Evolutionary conservation across 2,113 vertebrate genomes (phyloP).

Genomic region (Pterocles gutturalis): DNA sequence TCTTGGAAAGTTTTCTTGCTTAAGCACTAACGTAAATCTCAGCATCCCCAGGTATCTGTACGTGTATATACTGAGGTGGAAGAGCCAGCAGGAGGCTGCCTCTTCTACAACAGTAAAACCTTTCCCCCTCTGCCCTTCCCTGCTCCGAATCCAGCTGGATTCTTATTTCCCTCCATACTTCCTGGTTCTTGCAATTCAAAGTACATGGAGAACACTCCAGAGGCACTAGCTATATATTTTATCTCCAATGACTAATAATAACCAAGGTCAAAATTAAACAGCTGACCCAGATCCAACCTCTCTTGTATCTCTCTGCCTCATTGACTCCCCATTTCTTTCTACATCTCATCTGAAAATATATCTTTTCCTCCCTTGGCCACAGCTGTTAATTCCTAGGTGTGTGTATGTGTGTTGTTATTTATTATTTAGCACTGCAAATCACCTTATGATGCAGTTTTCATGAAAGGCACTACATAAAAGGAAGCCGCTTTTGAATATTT

Average conservation of each 20-base stretch:
- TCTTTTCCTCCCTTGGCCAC: constrained; percentile 26
- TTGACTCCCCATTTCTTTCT: constrained; percentile 55
- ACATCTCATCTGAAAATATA: constrained; percentile 18
- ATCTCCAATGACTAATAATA: constrained; percentile 55
- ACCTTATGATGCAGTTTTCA: constrained; percentile 46
- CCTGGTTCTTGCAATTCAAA: background rate
- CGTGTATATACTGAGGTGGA: background rate
- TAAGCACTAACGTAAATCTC: background rate
- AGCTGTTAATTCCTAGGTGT: constrained; percentile 41
- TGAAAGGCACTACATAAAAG: constrained; percentile 59
- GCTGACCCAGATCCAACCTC: constrained; percentile 63
- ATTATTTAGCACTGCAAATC: constrained; percentile 69
- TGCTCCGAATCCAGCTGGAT: background rate
- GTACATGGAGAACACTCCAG: background rate
- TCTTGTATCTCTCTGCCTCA: constrained; percentile 67
- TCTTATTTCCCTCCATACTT: background rate
- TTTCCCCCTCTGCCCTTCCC: background rate
- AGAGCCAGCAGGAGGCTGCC: background rate
- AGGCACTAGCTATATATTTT: constrained; percentile 16
- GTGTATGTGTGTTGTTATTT: constrained; percentile 62
- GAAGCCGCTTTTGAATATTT: constrained; percentile 61
- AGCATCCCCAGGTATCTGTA: background rate
- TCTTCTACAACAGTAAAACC: background rate
- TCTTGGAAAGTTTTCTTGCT: background rate
- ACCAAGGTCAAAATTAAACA: constrained; percentile 62